A percentile compares a stretch with the other conserved stretches of the same genome.
These are phyloP conservation scores for Erpetoichthys calabaricus DNA, from an alignment of 2,797 vertebrate species.

Conservation along the genomic window DNA sequence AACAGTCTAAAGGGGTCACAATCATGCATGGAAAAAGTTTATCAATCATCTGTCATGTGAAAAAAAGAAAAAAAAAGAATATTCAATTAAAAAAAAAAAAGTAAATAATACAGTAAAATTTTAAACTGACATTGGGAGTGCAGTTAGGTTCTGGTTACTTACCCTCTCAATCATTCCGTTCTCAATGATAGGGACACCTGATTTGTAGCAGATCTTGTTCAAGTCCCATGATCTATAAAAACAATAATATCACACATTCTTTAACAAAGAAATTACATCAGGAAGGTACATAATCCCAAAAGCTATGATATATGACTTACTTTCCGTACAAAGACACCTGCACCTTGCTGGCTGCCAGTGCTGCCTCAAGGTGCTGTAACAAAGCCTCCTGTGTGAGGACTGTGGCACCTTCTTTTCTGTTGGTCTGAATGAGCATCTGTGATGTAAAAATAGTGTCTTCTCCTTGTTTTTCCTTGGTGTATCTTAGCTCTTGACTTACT, in stretches of 20 bases:
- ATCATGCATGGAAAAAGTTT: conserved; percentile 97
- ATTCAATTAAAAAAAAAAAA: background rate
- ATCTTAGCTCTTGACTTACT: conserved; percentile 87
- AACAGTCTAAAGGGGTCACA: conserved; percentile 92
- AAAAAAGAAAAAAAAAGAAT: background rate
- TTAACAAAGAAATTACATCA: no score
- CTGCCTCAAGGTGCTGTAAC: conserved; percentile 81
- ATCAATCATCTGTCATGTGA: conserved; percentile 89
- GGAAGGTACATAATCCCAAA: background rate
- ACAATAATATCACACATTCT: background rate
- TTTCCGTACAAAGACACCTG: conserved; percentile 95
- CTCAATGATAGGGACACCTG: conserved; percentile 90
- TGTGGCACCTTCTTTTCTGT: conserved; percentile 68
- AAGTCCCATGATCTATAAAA: conserved; percentile 84
- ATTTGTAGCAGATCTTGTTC: conserved; percentile 98
- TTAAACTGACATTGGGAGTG: background rate
- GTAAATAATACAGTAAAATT: background rate
- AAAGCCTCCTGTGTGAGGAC: conserved; percentile 83
- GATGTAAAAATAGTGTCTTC: conserved; percentile 88
- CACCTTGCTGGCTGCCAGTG: conserved; percentile 85
- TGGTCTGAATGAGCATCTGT: conserved; percentile 93
- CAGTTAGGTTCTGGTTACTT: conserved; percentile 23
- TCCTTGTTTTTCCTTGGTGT: conserved; percentile 93
- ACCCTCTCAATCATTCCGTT: conserved; percentile 95
- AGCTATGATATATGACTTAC: conserved; percentile 48